These are phyloP conservation scores for Stictocephala bisonia DNA, from an alignment of 2,888 invertebrate genomes.

Conservation along the genomic window DNA sequence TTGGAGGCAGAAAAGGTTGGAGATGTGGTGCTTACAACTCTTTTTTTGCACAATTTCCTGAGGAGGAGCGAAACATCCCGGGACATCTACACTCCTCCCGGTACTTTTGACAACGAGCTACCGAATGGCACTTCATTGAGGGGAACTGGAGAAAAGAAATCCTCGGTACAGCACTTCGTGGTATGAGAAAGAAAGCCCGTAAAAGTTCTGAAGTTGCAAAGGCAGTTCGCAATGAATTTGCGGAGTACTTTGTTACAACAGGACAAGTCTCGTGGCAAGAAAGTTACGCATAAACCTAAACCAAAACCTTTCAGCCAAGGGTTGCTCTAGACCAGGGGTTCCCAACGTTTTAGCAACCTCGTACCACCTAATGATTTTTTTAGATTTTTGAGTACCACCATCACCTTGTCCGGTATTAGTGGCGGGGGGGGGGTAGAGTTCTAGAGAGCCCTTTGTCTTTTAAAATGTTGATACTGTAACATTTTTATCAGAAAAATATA, in stretches of 20 bases:
- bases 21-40: conserved; percentile 53
- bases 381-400: no score
- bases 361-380: no score
- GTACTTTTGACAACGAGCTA: conserved; percentile 27
- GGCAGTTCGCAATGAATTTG: conserved; percentile 11
- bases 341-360: no score
- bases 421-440: no score
- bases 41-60: conserved; percentile 57
- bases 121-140: conserved; percentile 13
- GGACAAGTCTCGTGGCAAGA: conserved; percentile 13
- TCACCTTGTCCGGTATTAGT: no score
- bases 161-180: conserved; percentile 5
- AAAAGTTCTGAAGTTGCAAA: conserved; percentile 28
- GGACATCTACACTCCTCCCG: conserved; percentile 6
- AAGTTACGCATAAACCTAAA: conserved; percentile 13
- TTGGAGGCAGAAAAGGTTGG: conserved; percentile 55
- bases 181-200: conserved; percentile 18
- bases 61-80: conserved; percentile 52
- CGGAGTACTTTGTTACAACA: conserved; percentile 9
- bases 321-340: no score
- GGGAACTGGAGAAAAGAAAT: conserved; percentile 13
- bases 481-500: no score
- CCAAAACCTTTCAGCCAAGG: conserved; percentile 8
- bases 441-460: no score
- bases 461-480: no score